Evolutionary conservation across 2,113 vertebrate species (phyloP), one percentile per base, ranked within the genome.

Genomic region (Thymallus thymallus): DNA sequence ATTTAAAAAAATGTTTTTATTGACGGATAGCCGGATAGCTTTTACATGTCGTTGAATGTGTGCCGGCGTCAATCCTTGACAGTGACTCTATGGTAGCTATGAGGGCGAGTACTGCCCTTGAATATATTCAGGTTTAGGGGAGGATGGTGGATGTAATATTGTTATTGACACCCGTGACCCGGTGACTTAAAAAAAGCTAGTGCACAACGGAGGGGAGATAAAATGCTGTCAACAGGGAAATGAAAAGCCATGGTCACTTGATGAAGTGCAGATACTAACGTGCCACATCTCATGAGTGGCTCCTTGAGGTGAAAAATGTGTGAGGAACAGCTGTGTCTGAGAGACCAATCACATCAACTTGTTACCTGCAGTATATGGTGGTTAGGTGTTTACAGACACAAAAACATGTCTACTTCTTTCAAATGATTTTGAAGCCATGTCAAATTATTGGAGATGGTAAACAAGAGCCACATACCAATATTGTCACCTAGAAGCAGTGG

Each of bases 81-180:
- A 29, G 22, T 29, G 62, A 64, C 3, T 29, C 10, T 0, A 24
- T 22, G 58, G 9, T 22, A 22, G 3, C 20, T 9, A n/a, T 61
- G 58, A 3, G 4, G 7, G 20, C 6, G 0, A 1, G 6, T 23
- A 18, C 48, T 10, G n/a, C n/a, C 66, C 46, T 69, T 69, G 24
- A 51, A 29, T 56, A 69, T n/a, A 46, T 45, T 23, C 20, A 22
- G n/a, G 66, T 46, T 68, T 6, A 23, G 22, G 9, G 32, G 20
- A 13, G 66, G 66, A 48, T 10, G 32, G 20, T 24, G 66, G 41
- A 68, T 45, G 66, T 23, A 67, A 67, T 68, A 46, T 68, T 68
- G n/a, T 64, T 63, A 63, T 24, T 29, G 14, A 29, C 62, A 64
- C 14, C 16, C 22, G 23, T 68, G 66, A 46, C 41, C 66, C 22